Percentiles rank a stretch among this genome's conserved stretches.
Evolutionary conservation across 2,888 invertebrate species (phyloP).

Genomic region (Agapostemon virescens): DNA sequence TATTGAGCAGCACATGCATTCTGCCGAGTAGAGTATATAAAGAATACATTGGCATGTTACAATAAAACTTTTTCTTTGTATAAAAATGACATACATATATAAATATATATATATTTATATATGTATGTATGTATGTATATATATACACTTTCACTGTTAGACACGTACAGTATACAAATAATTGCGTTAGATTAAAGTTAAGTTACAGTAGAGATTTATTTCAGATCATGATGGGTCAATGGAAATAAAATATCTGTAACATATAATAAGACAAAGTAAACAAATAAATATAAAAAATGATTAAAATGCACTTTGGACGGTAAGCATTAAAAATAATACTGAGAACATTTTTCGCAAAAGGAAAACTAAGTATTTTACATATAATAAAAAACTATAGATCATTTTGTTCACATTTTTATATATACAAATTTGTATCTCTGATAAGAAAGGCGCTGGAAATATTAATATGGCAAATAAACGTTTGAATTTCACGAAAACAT

Average conservation of each 20-base stretch:
- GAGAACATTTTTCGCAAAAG: constrained; percentile 57
- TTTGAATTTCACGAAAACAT: constrained; percentile 14
- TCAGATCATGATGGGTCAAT: constrained; percentile 45
- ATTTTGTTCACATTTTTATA: constrained; percentile 44
- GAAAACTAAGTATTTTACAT: constrained; percentile 55
- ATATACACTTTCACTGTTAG: constrained; percentile 65
- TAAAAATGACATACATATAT: constrained; percentile 66
- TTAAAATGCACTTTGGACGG: constrained; percentile 78
- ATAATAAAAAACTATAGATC: constrained; percentile 59
- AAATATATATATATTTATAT: background rate
- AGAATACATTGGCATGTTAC: constrained; percentile 59
- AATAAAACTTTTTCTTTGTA: constrained; percentile 60
- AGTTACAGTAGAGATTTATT: constrained; percentile 59
- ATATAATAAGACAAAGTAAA: constrained; percentile 65
- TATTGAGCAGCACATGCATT: constrained; percentile 53
- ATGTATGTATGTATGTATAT: constrained; percentile 30
- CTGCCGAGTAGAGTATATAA: constrained; percentile 56
- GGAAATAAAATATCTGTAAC: constrained; percentile 64
- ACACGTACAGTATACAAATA: constrained; percentile 55
- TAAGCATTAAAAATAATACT: constrained; percentile 77
- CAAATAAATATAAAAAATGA: constrained; percentile 70
- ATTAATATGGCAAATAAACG: constrained; percentile 5
- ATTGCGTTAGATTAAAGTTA: constrained; percentile 56
- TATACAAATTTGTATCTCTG: constrained; percentile 28
- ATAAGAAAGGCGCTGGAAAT: background rate